Percentiles rank a stretch among this genome's conserved stretches.
Conservation (phyloP, 2,113 vertebrate genomes). For the Morone chrysops region DNA sequence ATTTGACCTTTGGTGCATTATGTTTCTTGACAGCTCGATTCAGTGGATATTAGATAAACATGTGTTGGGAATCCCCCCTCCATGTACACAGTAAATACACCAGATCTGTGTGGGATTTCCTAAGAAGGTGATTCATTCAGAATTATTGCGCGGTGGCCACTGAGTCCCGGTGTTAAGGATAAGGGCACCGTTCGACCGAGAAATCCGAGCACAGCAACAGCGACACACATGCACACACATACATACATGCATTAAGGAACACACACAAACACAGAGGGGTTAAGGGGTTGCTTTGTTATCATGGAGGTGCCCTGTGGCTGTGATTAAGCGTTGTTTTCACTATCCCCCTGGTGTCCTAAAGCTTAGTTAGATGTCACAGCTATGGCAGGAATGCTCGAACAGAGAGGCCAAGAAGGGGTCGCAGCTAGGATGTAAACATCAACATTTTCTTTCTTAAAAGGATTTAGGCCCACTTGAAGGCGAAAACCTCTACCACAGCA, state of each 20-base stretch:
- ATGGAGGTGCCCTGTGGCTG: constrained; percentile 79
- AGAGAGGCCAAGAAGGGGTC: constrained; percentile 82
- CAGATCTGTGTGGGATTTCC: constrained; percentile 34
- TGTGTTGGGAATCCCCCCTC: constrained; percentile 33
- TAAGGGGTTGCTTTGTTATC: constrained; percentile 81
- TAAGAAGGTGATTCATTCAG: constrained; percentile 50
- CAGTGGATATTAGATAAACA: constrained; percentile 21
- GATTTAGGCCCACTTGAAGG: constrained; percentile 82
- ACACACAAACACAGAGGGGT: constrained; percentile 70
- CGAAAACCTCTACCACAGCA: constrained; percentile 65
- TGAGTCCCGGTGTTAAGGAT: constrained; percentile 47
- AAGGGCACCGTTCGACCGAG: constrained; percentile 27
- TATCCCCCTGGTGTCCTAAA: constrained; percentile 80
- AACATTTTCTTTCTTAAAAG: constrained; percentile 86
- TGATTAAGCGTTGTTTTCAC: constrained; percentile 84
- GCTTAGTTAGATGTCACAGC: constrained; percentile 85
- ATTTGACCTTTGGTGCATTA: constrained; percentile 2
- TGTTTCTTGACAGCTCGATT: constrained; percentile 12
- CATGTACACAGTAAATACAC: constrained; percentile 49
- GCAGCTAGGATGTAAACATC: constrained; percentile 86
- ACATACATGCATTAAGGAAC: constrained; percentile 56
- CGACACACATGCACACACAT: constrained; percentile 25
- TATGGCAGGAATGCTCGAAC: constrained; percentile 84
- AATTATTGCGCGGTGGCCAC: constrained; percentile 51
- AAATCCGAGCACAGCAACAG: neutral